These are phyloP conservation scores for Melanaphis sacchari DNA, from an alignment of 1,140 invertebrate species.

Conservation along the genomic window DNA sequence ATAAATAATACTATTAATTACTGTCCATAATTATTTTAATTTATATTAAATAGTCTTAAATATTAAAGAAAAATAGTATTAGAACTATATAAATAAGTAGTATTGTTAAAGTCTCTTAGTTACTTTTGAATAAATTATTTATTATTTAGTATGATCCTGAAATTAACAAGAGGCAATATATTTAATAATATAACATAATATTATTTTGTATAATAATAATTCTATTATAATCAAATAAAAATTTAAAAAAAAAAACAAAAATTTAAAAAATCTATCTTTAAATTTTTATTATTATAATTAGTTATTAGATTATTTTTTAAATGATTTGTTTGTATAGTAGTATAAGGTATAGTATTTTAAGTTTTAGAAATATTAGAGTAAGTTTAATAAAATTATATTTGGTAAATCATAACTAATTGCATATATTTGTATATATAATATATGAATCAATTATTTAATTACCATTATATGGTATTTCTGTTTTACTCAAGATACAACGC, in stretches of 20 bases:
- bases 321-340: not conserved
- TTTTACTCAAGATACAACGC: not conserved
- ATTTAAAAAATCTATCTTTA: not conserved
- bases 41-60: not conserved
- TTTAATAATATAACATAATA: no score
- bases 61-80: not conserved
- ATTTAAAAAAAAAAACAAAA: not conserved
- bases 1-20: not conserved
- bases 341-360: not conserved
- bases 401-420: not conserved
- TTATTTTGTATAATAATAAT: not conserved
- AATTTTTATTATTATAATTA: not conserved
- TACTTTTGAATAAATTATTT: not conserved
- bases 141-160: not conserved
- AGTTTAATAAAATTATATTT: no score
- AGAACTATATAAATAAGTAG: not conserved
- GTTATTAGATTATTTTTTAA: not conserved
- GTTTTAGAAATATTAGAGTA: not conserved
- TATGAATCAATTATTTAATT: not conserved
- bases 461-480: not conserved
- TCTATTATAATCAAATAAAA: not conserved
- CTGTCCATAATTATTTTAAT: constrained; percentile 12
- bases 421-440: not conserved
- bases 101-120: not conserved
- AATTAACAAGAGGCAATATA: not conserved